A percentile compares a stretch with the other conserved stretches of the same genome.
These are phyloP conservation scores for Chloroceryle amazona DNA, from an alignment of 2,797 vertebrate genomes.

Conservation along the genomic window DNA sequence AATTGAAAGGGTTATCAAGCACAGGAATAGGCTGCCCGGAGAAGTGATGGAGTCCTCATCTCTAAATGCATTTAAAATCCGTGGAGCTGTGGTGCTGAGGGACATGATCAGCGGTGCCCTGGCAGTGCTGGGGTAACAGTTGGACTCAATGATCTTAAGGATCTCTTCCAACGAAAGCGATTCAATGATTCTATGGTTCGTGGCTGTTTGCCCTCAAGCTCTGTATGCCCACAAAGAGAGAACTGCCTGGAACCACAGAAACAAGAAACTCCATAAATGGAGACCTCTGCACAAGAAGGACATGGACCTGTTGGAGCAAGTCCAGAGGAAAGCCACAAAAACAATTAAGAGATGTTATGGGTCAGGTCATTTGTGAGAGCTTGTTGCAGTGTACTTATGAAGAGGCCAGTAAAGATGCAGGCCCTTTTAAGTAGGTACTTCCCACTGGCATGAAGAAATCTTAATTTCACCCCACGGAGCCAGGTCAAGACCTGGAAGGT, in stretches of 20 bases:
- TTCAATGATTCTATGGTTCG: too few relatives aligned
- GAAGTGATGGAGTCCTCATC: neutral
- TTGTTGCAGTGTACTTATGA: fast-evolving
- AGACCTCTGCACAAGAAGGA: neutral
- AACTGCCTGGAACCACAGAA: fast-evolving
- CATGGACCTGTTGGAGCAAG: neutral
- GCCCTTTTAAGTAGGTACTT: neutral
- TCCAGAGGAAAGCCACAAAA: neutral
- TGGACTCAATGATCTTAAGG: too few relatives aligned
- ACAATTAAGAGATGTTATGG: too few relatives aligned
- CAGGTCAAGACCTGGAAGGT: neutral
- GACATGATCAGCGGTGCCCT: neutral
- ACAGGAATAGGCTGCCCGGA: neutral
- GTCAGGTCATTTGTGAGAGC: fast-evolving
- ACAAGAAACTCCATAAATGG: neutral
- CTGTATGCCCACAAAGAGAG: neutral
- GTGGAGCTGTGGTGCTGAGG: neutral
- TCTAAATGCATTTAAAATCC: neutral
- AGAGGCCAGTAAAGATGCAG: fast-evolving
- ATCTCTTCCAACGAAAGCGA: too few relatives aligned
- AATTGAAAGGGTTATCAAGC: neutral
- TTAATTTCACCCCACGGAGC: fast-evolving
- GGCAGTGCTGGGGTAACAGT: too few relatives aligned
- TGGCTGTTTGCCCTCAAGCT: neutral
- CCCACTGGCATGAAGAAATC: neutral